phyloP scores from a whole-genome alignment of 2,113 vertebrate species.

The Stigmatopora argus region DNA sequence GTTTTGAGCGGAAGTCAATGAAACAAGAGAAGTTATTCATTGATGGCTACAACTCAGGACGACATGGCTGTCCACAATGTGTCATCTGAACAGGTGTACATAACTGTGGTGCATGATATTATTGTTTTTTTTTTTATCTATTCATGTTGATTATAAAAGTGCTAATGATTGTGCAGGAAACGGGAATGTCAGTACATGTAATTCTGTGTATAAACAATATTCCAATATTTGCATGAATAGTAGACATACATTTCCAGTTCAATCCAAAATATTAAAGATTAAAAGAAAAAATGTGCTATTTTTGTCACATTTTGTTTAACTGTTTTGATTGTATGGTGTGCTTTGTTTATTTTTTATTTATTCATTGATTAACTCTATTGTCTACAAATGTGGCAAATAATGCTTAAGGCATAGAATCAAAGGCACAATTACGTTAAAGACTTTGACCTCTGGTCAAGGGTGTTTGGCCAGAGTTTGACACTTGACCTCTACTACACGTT shows the following conservation, averaged over 20 bases:
- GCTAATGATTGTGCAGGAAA: conserved; percentile 3
- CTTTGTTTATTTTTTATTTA: not conserved
- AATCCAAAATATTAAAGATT: not conserved
- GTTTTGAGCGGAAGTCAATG: conserved; percentile 42
- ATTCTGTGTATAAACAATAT: not conserved
- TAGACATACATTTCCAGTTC: not conserved
- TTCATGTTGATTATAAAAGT: not conserved
- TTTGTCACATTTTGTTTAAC: not conserved
- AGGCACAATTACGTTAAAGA: conserved; percentile 78
- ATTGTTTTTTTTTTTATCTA: conserved; percentile 1
- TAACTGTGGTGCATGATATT: conserved; percentile 48
- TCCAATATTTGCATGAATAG: not conserved
- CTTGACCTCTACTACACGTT: conserved; percentile 89
- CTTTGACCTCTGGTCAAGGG: conserved; percentile 90
- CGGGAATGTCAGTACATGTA: conserved; percentile 7
- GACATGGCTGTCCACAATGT: conserved; percentile 37
- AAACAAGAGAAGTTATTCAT: conserved; percentile 42
- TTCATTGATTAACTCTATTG: not conserved
- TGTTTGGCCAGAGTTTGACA: conserved; percentile 91
- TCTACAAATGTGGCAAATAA: not conserved
- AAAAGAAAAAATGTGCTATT: not conserved
- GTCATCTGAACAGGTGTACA: conserved; percentile 47
- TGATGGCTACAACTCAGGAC: conserved; percentile 47
- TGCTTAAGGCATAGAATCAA: conserved; percentile 52
- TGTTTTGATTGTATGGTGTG: not conserved